Base-by-base conservation (phyloP, 2,113 vertebrate species). In the Laterallus jamaicensis region DNA sequence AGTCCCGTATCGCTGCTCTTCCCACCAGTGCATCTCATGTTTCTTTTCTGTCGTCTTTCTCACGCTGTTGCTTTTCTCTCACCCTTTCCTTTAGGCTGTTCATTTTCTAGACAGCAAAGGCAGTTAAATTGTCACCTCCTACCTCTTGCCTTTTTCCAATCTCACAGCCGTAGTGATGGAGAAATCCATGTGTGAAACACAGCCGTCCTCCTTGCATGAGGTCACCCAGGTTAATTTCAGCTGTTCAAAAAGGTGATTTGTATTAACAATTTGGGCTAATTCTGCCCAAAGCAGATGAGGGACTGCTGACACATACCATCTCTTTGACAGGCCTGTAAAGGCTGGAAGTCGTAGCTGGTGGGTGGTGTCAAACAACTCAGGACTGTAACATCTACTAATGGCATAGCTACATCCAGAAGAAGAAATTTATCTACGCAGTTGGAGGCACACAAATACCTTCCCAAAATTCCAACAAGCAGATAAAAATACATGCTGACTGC, bases 51-150 rank as follows among this genome's bases (percentile, higher is more conserved):
- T 74, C 40, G 44, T 88, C 55, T 70, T 91, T 78, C 82, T 88
- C 80, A 32, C 25, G 40, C 71, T 44, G 5, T 80, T 52, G 28
- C 52, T 47, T 81, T 85, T 68, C 42, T 82, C 42, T 70, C 90
- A 69, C 40, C 24, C 42, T 67, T 92, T 94, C 67, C 82, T 90
- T 85, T 24, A 68, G 55, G 55, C 54, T 54, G 50, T 73, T 94
- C 71, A 21, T 60, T 97, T 92, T 86, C 68, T 88, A 95, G 85
- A 86, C 28, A 83, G 79, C 52, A 85, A 79, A 87, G 70, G 66
- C 78, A 91, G 79, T 90, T 90, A 77, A 80, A 74, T n/a, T 90
- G 63, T 74, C 55, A 86, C 50, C 40, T 93, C 44, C 63, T 54
- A 85, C 75, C 59, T 76, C 63, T 28, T 85, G 62, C 29, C 49